Evolutionary conservation across 2,797 vertebrate genomes (phyloP).

Genomic region (Pristis pectinata): DNA sequence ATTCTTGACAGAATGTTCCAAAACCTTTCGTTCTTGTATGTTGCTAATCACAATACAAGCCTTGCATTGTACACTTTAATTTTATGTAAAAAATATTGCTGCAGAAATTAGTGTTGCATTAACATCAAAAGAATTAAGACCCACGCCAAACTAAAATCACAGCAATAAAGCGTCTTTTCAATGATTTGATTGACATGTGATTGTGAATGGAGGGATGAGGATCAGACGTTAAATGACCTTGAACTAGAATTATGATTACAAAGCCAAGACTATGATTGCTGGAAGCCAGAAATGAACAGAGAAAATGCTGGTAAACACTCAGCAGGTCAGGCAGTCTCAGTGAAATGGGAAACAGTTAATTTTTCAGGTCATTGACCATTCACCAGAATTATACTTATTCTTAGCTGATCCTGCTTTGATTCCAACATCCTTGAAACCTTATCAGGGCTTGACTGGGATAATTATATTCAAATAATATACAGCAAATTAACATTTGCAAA

Average conservation of each 20-base stretch:
- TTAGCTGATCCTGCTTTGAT: neutral
- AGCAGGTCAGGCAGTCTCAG: neutral
- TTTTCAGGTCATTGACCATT: neutral
- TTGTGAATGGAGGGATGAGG: neutral
- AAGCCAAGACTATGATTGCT: neutral
- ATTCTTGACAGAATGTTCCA: neutral
- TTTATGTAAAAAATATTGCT: neutral
- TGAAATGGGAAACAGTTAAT: neutral
- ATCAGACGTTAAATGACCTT: neutral
- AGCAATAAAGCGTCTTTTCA: neutral
- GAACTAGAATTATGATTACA: neutral
- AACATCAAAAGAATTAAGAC: neutral
- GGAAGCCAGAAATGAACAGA: neutral
- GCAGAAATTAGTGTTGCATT: neutral
- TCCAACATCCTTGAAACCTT: slow-evolving; percentile 15
- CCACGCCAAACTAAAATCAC: neutral
- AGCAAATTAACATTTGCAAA: slow-evolving; percentile 28
- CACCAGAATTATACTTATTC: neutral
- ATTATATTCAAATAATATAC: slow-evolving; percentile 21
- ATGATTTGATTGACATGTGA: neutral
- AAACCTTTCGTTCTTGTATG: neutral
- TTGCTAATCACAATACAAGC: neutral
- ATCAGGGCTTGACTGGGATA: slow-evolving; percentile 19
- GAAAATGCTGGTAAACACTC: neutral
- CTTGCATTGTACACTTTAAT: neutral